Conservation (phyloP, 2,888 invertebrate genomes). For the Thymelicus lineola region DNA sequence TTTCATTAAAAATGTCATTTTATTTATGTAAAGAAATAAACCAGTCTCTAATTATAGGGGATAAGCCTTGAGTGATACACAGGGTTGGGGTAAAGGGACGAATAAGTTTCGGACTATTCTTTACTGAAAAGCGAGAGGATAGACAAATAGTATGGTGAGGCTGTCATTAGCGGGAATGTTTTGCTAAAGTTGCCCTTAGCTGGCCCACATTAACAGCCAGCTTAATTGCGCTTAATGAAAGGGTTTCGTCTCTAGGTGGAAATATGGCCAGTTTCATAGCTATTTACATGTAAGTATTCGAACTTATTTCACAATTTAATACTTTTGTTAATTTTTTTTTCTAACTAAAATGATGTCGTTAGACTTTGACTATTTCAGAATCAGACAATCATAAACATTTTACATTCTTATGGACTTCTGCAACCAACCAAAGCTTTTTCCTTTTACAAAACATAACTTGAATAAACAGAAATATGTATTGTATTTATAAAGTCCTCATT, state of each 20-base stretch:
- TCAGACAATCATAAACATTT: no score
- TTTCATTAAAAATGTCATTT: slow-evolving; percentile 46
- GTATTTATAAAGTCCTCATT: neutral
- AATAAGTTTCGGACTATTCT: slow-evolving; percentile 75
- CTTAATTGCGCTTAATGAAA: slow-evolving; percentile 68
- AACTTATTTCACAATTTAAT: neutral
- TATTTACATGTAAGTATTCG: neutral
- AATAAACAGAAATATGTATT: neutral
- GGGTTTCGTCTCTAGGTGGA: slow-evolving; percentile 56
- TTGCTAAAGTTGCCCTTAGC: slow-evolving; percentile 58
- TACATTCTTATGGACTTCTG: no score
- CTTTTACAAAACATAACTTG: no score
- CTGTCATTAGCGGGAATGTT: slow-evolving; percentile 75
- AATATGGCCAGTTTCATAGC: slow-evolving; percentile 40
- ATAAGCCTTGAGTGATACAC: slow-evolving; percentile 60
- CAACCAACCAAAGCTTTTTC: no score
- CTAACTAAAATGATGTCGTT: no score
- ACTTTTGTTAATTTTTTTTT: no score
- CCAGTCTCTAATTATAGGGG: slow-evolving; percentile 71
- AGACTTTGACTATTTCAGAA: no score
- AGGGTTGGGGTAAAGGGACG: slow-evolving; percentile 62
- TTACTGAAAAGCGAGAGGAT: slow-evolving; percentile 58
- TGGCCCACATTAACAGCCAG: slow-evolving; percentile 51
- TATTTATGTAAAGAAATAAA: slow-evolving; percentile 51
- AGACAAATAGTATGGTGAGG: slow-evolving; percentile 57